Evolutionary conservation across 2,888 invertebrate species (phyloP).

Genomic region (Carabus problematicus): DNA sequence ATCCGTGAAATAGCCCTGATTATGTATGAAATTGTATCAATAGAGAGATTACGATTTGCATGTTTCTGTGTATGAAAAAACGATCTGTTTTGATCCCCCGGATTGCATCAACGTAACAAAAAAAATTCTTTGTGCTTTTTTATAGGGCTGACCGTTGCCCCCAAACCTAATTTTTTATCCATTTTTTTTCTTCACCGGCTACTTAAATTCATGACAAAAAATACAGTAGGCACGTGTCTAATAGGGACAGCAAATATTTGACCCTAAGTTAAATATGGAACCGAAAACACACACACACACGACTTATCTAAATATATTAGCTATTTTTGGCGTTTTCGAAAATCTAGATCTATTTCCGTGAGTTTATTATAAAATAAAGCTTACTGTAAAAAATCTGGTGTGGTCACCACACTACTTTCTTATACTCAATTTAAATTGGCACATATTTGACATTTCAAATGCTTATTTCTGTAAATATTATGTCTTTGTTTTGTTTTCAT

Average conservation of each 20-base stretch:
- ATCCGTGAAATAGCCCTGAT: conserved; percentile 42
- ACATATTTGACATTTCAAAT: no score
- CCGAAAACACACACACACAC: neutral
- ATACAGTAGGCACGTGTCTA: conserved; percentile 46
- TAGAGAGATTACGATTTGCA: conserved; percentile 53
- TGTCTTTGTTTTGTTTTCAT: no score
- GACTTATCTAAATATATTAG: conserved; percentile 9
- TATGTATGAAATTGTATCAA: conserved; percentile 50
- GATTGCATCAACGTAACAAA: conserved; percentile 24
- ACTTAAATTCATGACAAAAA: conserved; percentile 42
- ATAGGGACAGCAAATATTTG: conserved; percentile 49
- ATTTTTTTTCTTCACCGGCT: no score
- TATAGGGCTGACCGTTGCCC: conserved; percentile 56
- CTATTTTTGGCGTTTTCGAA: no score
- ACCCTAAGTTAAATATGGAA: conserved; percentile 22
- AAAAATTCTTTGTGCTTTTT: no score
- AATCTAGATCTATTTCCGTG: no score
- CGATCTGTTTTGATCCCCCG: conserved; percentile 52
- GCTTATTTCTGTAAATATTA: no score
- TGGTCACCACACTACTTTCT: no score
- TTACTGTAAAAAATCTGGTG: no score
- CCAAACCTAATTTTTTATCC: conserved; percentile 51
- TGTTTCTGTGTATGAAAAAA: conserved; percentile 42
- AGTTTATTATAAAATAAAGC: no score
- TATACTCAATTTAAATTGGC: no score